Percentiles rank a stretch among this genome's conserved stretches.
Conservation (phyloP, 2,888 invertebrate species). For the Drosophila kambysellisi region DNA sequence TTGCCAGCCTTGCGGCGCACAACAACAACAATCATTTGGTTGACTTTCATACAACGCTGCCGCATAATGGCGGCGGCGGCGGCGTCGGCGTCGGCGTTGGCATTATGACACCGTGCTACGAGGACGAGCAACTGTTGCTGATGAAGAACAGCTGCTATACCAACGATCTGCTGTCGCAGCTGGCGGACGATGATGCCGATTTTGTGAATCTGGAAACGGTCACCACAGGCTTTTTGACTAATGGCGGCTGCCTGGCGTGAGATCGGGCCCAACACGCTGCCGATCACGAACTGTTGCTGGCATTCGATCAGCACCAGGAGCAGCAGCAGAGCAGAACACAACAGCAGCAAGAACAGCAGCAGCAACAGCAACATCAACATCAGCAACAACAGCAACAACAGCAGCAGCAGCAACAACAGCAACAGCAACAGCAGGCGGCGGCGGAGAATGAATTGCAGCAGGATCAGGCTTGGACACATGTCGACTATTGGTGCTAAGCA, state of each 20-base stretch:
- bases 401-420: conserved; percentile 20
- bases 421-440: conserved; percentile 14
- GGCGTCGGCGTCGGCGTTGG: conserved; percentile 59
- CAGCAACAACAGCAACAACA: conserved; percentile 34
- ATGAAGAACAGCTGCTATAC: conserved; percentile 82
- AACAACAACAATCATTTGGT: conserved; percentile 69
- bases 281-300: conserved; percentile 63
- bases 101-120: conserved; percentile 79
- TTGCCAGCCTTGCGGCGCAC: conserved; percentile 60
- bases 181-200: conserved; percentile 83
- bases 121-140: conserved; percentile 80
- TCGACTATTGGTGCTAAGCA: conserved; percentile 72
- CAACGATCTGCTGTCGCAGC: conserved; percentile 82
- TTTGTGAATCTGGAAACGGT: conserved; percentile 85
- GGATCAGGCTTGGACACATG: conserved; percentile 69
- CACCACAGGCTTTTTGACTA: conserved; percentile 83
- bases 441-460: conserved; percentile 46
- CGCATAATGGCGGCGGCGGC: conserved; percentile 46
- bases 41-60: conserved; percentile 68
- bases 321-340: conserved; percentile 22
- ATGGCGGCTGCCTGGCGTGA: conserved; percentile 85
- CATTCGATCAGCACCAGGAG: conserved; percentile 52
- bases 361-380: conserved; percentile 32
- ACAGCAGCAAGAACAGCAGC: conserved; percentile 34
- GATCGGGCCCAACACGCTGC: conserved; percentile 65